Percentiles rank a stretch among this genome's conserved stretches.
phyloP scores from a whole-genome alignment of 1,140 invertebrate genomes.

The Lepidurus apus region DNA sequence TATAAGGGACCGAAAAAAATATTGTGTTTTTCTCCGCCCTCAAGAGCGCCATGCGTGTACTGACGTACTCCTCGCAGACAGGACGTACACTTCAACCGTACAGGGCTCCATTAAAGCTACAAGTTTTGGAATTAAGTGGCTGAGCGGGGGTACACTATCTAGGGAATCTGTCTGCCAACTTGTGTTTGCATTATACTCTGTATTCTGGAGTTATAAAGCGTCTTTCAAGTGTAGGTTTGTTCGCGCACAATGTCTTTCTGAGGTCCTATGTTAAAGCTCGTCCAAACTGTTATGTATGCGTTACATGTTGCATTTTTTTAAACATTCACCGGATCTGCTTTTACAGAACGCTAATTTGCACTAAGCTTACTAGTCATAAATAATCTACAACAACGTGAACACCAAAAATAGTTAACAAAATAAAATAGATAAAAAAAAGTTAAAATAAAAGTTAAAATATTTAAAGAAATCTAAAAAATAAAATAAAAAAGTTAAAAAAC shows the following conservation, averaged over 20 bases:
- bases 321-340: background rate
- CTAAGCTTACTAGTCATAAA: background rate
- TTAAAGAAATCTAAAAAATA: no score
- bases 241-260: background rate
- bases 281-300: background rate
- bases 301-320: background rate
- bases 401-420: no score
- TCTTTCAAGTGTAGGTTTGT: background rate
- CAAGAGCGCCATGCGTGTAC: background rate
- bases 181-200: background rate
- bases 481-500: no score
- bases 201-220: background rate
- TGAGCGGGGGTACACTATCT: background rate
- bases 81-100: background rate
- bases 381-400: no score
- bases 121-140: background rate
- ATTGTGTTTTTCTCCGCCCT: background rate
- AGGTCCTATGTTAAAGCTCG: background rate
- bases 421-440: no score
- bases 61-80: background rate
- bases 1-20: background rate
- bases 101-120: no score
- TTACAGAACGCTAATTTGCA: background rate
- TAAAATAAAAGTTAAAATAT: no score
- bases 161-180: background rate